A percentile compares a stretch with the other conserved stretches of the same genome.
Evolutionary conservation across 1,140 invertebrate genomes (phyloP).

Genomic region (Venustaconcha ellipsiformis): DNA sequence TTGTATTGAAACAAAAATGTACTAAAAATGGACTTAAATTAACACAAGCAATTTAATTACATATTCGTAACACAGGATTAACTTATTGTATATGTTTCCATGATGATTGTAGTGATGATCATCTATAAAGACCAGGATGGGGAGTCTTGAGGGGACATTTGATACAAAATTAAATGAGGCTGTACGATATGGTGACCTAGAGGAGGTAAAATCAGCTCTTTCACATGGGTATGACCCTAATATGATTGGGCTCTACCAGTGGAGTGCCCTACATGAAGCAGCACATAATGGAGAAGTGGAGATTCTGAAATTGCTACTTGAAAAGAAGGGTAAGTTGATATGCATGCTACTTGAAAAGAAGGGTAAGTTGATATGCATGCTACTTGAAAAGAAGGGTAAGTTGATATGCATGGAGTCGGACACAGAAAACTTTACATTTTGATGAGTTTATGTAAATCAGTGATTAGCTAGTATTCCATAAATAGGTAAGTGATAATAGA

Average conservation of each 20-base stretch:
- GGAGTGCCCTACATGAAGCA: conserved; percentile 63
- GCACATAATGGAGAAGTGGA: conserved; percentile 56
- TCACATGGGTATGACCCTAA: conserved; percentile 56
- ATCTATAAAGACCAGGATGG: conserved; percentile 20
- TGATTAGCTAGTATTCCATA: too few relatives aligned
- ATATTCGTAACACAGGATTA: too few relatives aligned
- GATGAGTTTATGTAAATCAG: too few relatives aligned
- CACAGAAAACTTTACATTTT: too few relatives aligned
- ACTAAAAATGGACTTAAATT: too few relatives aligned
- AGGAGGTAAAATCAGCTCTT: conserved; percentile 51
- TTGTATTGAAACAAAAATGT: too few relatives aligned
- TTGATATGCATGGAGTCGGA: too few relatives aligned
- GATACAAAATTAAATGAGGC: conserved; percentile 54
- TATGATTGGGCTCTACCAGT: conserved; percentile 58
- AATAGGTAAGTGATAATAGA: too few relatives aligned
- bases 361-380: conserved; percentile 35
- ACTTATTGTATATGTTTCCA: too few relatives aligned
- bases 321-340: conserved; percentile 44
- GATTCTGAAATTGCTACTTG: conserved; percentile 50
- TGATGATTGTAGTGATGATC: too few relatives aligned
- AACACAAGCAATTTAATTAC: too few relatives aligned
- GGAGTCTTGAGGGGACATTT: conserved; percentile 38
- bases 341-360: too few relatives aligned
- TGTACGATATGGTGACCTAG: conserved; percentile 55
- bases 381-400: conserved; percentile 53